phyloP scores from a whole-genome alignment of 2,888 invertebrate genomes.

The Drosophila lacicola region DNA sequence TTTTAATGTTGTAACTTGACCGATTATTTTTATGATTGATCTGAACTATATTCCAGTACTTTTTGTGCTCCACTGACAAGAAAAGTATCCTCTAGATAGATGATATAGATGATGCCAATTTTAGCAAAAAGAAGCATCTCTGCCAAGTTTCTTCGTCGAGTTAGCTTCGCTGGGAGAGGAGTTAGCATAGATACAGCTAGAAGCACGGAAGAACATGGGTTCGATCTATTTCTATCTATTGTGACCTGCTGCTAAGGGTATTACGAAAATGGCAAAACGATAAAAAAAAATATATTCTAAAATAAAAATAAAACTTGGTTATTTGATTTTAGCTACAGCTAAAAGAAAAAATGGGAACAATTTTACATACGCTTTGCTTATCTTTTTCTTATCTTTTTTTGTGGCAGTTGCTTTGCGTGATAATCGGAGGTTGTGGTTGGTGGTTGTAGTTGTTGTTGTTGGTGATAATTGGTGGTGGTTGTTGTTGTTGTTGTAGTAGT shows the following conservation, averaged over 20 bases:
- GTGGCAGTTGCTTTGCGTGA: conserved; percentile 44
- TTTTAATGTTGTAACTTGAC: too few species aligned
- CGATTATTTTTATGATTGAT: too few species aligned
- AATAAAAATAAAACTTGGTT: conserved; percentile 5
- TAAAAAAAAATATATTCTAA: conserved; percentile 1
- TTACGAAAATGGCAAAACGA: conserved; percentile 7
- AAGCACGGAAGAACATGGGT: neutral
- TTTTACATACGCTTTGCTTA: conserved; percentile 52
- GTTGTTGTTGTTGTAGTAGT: conserved; percentile 30
- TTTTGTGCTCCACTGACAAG: too few species aligned
- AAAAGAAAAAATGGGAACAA: conserved; percentile 18
- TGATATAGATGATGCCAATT: conserved; percentile 11
- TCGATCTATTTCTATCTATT: neutral
- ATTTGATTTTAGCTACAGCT: conserved; percentile 4
- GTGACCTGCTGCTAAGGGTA: conserved; percentile 3
- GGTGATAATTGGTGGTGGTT: conserved; percentile 40
- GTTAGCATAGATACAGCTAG: neutral
- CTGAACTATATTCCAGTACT: too few species aligned
- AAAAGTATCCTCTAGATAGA: neutral
- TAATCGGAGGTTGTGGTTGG: conserved; percentile 40
- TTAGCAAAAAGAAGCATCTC: conserved; percentile 7
- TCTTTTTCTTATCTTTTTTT: conserved; percentile 1
- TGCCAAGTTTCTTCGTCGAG: conserved; percentile 6
- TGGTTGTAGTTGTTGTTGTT: conserved; percentile 42
- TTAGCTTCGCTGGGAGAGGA: conserved; percentile 9